A percentile compares a stretch with the other conserved stretches of the same genome.
These are phyloP conservation scores for Bothrops jararaca DNA, from an alignment of 2,113 vertebrate genomes.

Conservation along the genomic window DNA sequence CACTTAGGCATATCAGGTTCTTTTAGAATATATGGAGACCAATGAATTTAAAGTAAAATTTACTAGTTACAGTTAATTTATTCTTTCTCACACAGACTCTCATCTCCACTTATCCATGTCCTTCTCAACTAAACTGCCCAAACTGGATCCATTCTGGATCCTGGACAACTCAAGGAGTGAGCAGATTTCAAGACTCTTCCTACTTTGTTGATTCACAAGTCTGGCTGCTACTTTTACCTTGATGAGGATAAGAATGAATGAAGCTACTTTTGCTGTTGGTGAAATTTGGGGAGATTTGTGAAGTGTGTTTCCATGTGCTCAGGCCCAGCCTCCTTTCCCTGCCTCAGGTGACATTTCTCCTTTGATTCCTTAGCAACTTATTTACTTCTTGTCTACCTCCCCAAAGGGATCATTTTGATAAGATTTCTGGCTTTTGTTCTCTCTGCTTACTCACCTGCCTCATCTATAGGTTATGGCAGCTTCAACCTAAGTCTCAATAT, in stretches of 20 bases:
- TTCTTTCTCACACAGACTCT: not conserved
- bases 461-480: not conserved
- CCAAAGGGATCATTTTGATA: not conserved
- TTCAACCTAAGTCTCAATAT: not conserved
- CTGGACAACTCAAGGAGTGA: not conserved
- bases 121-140: not conserved
- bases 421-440: not conserved
- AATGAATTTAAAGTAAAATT: not conserved
- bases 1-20: not conserved
- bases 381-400: not conserved
- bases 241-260: not conserved
- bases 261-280: not conserved
- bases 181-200: not conserved
- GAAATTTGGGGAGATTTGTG: not conserved
- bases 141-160: not conserved
- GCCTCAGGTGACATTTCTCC: not conserved
- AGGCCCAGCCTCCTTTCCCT: not conserved
- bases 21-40: not conserved
- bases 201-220: not conserved
- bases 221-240: not conserved
- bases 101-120: not conserved
- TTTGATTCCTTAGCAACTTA: not conserved
- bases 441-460: not conserved
- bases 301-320: not conserved
- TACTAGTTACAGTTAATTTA: not conserved